These are phyloP conservation scores for Notospermus geniculatus DNA, from an alignment of 1,140 invertebrate genomes.

Conservation along the genomic window DNA sequence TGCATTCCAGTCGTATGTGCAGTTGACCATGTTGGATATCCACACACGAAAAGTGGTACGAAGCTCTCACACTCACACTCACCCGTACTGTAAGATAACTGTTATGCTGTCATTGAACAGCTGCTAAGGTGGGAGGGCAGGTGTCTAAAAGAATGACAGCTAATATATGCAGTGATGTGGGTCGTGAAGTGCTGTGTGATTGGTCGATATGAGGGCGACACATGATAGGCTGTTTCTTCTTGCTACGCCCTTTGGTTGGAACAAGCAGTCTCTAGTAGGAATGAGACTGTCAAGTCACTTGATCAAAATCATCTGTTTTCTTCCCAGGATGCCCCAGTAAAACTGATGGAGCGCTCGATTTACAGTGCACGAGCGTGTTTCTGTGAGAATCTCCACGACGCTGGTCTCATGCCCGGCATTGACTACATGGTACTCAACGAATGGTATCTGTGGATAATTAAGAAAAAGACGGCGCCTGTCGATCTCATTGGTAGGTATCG, in stretches of 20 bases:
- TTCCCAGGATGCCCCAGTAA: slow-evolving; percentile 60
- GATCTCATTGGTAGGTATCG: slow-evolving; percentile 81
- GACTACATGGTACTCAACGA: slow-evolving; percentile 73
- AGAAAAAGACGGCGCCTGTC: slow-evolving; percentile 68
- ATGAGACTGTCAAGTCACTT: no score
- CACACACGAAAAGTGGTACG: slow-evolving; percentile 63
- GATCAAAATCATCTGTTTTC: no score
- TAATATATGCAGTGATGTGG: no score
- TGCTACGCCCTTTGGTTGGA: no score
- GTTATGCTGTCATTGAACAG: not conserved
- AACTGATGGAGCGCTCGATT: slow-evolving; percentile 85
- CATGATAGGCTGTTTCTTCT: no score
- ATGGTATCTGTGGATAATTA: slow-evolving; percentile 80
- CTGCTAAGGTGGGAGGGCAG: no score
- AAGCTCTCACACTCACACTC: no score
- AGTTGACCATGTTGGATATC: slow-evolving; percentile 82
- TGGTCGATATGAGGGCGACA: no score
- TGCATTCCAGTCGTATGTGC: slow-evolving; percentile 86
- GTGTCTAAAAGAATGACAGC: no score
- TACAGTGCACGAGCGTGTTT: slow-evolving; percentile 79
- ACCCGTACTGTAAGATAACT: not conserved
- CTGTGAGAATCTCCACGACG: slow-evolving; percentile 71
- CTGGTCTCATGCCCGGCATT: slow-evolving; percentile 58
- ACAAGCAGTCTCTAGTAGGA: no score
- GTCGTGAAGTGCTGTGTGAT: no score